Conservation (phyloP, 2,113 vertebrate species). For the Sinosuthora webbiana region DNA sequence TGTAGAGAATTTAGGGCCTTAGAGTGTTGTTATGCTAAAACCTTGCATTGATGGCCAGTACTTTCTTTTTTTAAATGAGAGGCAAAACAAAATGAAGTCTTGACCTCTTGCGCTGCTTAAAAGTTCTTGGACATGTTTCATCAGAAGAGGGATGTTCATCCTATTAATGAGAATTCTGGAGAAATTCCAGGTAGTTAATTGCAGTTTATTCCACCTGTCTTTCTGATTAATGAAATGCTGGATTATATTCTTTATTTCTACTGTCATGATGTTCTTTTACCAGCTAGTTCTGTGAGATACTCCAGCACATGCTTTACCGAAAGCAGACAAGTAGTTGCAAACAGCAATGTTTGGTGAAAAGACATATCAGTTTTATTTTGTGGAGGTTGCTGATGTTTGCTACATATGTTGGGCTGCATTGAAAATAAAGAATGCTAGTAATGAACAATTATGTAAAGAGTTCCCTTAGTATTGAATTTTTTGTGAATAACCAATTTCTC, state of each 20-base stretch:
- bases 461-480: not conserved
- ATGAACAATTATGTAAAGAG: not conserved
- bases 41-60: not conserved
- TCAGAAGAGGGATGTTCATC: not conserved
- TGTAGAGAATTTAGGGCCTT: not conserved
- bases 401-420: not conserved
- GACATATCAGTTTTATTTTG: not conserved
- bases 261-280: not conserved
- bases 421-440: not conserved
- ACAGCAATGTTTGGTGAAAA: not conserved
- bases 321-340: not conserved
- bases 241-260: not conserved
- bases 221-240: not conserved
- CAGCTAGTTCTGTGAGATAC: not conserved
- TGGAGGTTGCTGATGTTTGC: not conserved
- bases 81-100: not conserved
- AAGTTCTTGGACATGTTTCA: not conserved
- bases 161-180: constrained; percentile 2
- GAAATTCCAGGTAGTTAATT: constrained; percentile 5
- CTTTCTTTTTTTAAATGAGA: not conserved
- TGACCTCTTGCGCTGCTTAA: not conserved
- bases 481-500: not conserved
- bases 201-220: not conserved
- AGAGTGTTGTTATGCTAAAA: not conserved
- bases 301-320: not conserved